phyloP scores from a whole-genome alignment of 2,797 vertebrate species.

The Chrosomus eos region DNA sequence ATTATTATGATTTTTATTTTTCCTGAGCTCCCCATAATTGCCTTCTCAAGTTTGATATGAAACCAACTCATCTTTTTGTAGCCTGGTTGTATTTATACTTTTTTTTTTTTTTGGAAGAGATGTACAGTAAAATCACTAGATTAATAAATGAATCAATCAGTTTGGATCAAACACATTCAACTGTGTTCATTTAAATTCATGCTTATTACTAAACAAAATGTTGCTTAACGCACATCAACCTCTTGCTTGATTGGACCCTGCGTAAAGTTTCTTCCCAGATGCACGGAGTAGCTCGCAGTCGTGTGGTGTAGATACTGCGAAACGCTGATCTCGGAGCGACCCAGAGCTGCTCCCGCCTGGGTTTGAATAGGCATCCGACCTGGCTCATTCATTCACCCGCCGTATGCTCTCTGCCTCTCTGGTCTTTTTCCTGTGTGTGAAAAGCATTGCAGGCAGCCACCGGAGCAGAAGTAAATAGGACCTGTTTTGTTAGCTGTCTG shows the following conservation, averaged over 20 bases:
- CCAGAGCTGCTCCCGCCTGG: constrained; percentile 63
- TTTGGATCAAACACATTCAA: constrained; percentile 34
- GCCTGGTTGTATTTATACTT: constrained; percentile 56
- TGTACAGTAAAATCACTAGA: constrained; percentile 51
- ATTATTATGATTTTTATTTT: constrained; percentile 33
- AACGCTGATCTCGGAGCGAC: constrained; percentile 63
- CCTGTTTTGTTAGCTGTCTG: constrained; percentile 95
- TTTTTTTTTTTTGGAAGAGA: constrained; percentile 50
- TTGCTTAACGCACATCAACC: neutral
- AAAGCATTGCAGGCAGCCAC: constrained; percentile 90
- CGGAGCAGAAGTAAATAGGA: constrained; percentile 87
- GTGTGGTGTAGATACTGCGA: constrained; percentile 40
- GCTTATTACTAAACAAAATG: too few relatives aligned
- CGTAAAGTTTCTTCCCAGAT: constrained; percentile 33
- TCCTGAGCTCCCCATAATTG: constrained; percentile 57
- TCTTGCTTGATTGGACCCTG: neutral
- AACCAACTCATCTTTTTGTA: constrained; percentile 58
- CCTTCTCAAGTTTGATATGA: constrained; percentile 47
- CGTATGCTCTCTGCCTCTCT: constrained; percentile 71
- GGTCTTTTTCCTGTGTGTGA: constrained; percentile 86
- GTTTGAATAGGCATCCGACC: constrained; percentile 76
- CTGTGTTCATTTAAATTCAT: constrained; percentile 5
- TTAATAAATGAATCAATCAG: constrained; percentile 55
- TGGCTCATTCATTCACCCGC: constrained; percentile 82
- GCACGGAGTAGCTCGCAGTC: neutral